Base-by-base conservation (phyloP, 2,888 invertebrate genomes). In the Sarcophaga rosellei region DNA sequence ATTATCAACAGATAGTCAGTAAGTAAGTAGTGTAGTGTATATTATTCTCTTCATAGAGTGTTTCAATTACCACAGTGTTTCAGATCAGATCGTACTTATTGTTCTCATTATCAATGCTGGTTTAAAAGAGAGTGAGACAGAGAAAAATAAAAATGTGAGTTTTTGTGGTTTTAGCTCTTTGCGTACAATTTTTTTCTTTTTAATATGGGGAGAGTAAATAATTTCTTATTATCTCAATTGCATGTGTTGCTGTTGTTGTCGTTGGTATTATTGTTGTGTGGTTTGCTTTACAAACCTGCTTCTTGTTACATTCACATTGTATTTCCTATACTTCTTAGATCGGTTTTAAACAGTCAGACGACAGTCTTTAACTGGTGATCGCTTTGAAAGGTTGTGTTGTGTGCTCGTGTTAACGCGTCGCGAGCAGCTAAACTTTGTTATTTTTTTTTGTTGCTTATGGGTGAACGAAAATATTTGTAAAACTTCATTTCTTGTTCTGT, bases 331-430 rank as follows among this genome's bases (percentile, higher is more conserved):
- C 45, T 80, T 77, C 66, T 70, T 76, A 76, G 68, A 75, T 66
- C 75, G 77, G 61, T 47, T 82, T 73, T 45, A 68, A 57, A 69
- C 59, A 53, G 4, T 20, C 61, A 75, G 57, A 66, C 45, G 45
- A 79, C 85, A 87, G 87, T 87, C 76, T 87, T 85, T 74, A 63
- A 81, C 82, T 85, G 82, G 84, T 76, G 87, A 81, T 87, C 84
- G 85, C 69, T 69, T 69, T 44, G 69, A 63, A 62, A 68, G 82
- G 87, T 87, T 85, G 84, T 81, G 53, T 53, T 53, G 53, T 35
- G 8, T 10, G 35, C 35, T 35, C 35, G 35, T 35, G 35, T 35
- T 2, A 10, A 10, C 8, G 35, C 35, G 35, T 35, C 35, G 35
- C 35, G 35, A 35, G 35, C 35, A 35, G 35, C 35, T 35, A 4